Evolutionary conservation across 2,797 vertebrate genomes (phyloP).

Genomic region (Scarus forsteni): DNA sequence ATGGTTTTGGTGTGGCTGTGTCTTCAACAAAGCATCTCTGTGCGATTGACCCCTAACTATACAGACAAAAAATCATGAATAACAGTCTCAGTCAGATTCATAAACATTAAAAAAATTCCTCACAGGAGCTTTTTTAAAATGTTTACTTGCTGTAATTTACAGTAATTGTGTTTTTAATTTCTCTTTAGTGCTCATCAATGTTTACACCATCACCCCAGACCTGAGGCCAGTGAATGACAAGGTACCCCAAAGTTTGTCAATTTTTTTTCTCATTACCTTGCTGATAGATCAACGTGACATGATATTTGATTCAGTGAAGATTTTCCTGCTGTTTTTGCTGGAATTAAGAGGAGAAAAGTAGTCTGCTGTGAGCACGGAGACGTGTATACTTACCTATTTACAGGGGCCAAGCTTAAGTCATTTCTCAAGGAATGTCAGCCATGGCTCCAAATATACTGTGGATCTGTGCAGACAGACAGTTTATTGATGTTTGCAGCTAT

Average conservation of each 20-base stretch:
- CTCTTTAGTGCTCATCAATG: conserved; percentile 88
- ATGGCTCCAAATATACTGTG: conserved; percentile 67
- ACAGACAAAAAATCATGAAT: no score
- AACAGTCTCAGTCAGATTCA: no score
- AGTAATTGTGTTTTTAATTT: conserved; percentile 26
- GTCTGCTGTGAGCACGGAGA: conserved; percentile 29
- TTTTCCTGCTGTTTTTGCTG: conserved; percentile 29
- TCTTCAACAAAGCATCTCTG: no score
- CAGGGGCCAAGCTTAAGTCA: conserved; percentile 61
- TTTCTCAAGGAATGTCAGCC: conserved; percentile 76
- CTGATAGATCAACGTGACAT: background rate
- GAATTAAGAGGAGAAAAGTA: conserved; percentile 33
- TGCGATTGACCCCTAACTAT: no score
- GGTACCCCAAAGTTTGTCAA: conserved; percentile 74
- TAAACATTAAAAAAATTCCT: no score
- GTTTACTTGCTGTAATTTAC: background rate
- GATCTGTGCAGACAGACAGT: conserved; percentile 68
- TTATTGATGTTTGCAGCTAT: conserved; percentile 77
- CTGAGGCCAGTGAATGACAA: conserved; percentile 89
- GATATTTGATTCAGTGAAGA: background rate
- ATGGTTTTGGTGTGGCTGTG: no score
- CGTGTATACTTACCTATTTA: conserved; percentile 72
- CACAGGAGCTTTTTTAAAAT: background rate
- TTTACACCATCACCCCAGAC: conserved; percentile 91
- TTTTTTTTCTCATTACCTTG: background rate